These are phyloP conservation scores for Tachina fera DNA, from an alignment of 2,888 invertebrate species.

Conservation along the genomic window DNA sequence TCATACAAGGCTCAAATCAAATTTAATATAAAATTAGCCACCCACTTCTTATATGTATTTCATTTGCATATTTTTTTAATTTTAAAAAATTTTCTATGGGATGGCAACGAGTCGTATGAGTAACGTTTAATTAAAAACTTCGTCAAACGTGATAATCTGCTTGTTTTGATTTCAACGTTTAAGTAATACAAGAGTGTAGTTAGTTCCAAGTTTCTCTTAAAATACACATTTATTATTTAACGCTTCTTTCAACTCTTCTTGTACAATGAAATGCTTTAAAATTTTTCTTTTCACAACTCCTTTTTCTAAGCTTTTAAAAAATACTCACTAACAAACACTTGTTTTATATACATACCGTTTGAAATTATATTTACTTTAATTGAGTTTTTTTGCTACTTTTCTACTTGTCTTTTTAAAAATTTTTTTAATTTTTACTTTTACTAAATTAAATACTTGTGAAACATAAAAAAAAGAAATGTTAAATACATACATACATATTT, in stretches of 20 bases:
- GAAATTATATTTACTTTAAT: conserved; percentile 19
- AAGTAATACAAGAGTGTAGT: conserved; percentile 10
- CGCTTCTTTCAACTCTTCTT: not conserved
- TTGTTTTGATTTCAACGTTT: not conserved
- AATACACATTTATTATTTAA: not conserved
- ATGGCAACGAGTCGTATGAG: too few relatives aligned
- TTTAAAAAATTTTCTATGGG: too few relatives aligned
- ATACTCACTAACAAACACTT: conserved; percentile 15
- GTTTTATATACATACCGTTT: not conserved
- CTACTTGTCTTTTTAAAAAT: not conserved
- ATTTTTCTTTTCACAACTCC: conserved; percentile 12
- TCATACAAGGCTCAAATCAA: too few relatives aligned
- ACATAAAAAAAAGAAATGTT: not conserved
- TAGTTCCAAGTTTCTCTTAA: conserved; percentile 27
- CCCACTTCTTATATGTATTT: too few relatives aligned
- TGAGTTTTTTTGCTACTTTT: conserved; percentile 4
- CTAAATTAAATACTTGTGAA: not conserved
- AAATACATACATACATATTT: not conserved
- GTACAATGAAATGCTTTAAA: conserved; percentile 32
- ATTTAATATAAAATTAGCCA: too few relatives aligned
- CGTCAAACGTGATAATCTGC: not conserved
- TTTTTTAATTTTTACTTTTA: conserved; percentile 5
- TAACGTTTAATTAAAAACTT: conserved; percentile 3
- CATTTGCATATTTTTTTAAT: too few relatives aligned
- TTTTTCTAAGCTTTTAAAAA: conserved; percentile 30